A percentile compares a stretch with the other conserved stretches of the same genome.
Evolutionary conservation across 2,797 vertebrate species (phyloP).

Genomic region (Crax fasciolata): DNA sequence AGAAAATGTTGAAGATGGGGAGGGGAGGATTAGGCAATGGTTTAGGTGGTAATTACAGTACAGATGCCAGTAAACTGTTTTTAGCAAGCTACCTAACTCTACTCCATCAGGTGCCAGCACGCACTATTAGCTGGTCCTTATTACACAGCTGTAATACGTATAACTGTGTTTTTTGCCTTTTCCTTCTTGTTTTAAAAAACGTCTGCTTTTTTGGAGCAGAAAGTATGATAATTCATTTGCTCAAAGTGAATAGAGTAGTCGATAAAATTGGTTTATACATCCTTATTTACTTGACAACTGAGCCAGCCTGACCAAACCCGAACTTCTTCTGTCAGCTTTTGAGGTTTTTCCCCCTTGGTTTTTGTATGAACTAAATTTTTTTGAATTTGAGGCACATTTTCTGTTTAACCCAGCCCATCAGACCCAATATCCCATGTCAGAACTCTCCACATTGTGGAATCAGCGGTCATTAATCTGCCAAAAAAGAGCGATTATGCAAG

Average conservation of each 20-base stretch:
- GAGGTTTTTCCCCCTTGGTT: neutral
- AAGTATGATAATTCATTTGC: neutral
- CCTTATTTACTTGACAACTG: neutral
- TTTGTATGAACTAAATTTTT: neutral
- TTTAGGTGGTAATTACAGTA: neutral
- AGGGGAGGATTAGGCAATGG: neutral
- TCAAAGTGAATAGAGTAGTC: neutral
- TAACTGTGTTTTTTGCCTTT: neutral
- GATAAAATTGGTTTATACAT: neutral
- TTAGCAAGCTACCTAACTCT: neutral
- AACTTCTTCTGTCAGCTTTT: neutral
- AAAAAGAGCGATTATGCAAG: neutral
- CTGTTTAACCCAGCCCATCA: neutral
- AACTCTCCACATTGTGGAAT: neutral
- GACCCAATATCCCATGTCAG: neutral
- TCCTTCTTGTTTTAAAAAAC: neutral
- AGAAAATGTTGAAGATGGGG: neutral
- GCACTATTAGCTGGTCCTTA: neutral
- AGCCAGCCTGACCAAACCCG: neutral
- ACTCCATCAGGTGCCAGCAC: neutral
- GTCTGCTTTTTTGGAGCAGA: neutral
- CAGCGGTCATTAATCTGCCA: neutral
- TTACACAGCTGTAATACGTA: neutral
- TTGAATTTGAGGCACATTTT: neutral
- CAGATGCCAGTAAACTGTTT: neutral